These are phyloP conservation scores for Dasypolia templi DNA, from an alignment of 2,888 invertebrate genomes.

Conservation along the genomic window DNA sequence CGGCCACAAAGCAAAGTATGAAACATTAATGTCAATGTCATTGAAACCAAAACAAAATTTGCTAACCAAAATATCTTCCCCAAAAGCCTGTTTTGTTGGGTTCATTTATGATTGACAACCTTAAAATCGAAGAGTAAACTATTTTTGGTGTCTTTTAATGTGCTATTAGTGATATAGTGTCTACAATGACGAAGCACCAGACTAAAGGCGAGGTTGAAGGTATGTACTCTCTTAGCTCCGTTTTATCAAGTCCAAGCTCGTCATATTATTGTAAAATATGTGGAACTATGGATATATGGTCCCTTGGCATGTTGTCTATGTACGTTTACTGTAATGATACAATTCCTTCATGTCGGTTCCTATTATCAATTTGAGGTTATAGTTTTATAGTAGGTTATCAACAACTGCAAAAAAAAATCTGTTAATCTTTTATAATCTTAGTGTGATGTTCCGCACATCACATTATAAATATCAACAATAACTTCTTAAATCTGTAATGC, in stretches of 20 bases:
- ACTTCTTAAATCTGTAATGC: neutral
- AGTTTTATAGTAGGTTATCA: slow-evolving; percentile 17
- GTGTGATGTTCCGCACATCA: too few relatives aligned
- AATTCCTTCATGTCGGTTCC: neutral
- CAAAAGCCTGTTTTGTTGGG: neutral
- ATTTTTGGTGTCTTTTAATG: slow-evolving; percentile 11
- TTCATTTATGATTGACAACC: neutral
- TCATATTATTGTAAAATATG: neutral
- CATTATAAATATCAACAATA: neutral
- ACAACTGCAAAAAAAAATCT: neutral
- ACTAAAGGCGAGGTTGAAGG: slow-evolving; percentile 72
- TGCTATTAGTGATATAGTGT: slow-evolving; percentile 22
- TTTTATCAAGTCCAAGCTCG: neutral
- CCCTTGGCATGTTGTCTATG: neutral
- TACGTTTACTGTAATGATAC: neutral
- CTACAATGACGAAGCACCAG: slow-evolving; percentile 68
- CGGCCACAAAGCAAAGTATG: neutral
- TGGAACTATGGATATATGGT: neutral
- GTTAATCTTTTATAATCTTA: neutral
- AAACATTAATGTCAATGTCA: slow-evolving; percentile 47
- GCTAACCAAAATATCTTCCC: slow-evolving; percentile 12
- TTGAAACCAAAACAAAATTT: slow-evolving; percentile 47
- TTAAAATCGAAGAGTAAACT: neutral
- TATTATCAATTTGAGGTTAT: slow-evolving; percentile 48
- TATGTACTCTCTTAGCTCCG: slow-evolving; percentile 58